phyloP scores from a whole-genome alignment of 2,888 invertebrate species.

The Poecilobothrus nobilitatus region DNA sequence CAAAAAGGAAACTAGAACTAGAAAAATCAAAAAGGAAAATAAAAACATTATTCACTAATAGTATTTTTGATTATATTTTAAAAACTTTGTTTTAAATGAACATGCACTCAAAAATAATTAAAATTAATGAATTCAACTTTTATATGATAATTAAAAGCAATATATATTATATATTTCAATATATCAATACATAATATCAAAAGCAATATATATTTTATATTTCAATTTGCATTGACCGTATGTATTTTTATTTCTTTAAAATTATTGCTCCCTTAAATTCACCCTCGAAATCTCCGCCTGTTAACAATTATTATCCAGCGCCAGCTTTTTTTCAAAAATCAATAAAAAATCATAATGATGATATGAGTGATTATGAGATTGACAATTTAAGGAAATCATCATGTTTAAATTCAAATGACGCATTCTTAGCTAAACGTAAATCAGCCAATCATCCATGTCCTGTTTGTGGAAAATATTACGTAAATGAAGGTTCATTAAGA shows the following conservation, averaged over 20 bases:
- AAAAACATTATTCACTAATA: no score
- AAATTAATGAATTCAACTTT: no score
- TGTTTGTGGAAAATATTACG: slow-evolving; percentile 91
- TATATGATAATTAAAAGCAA: no score
- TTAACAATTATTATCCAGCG: slow-evolving; percentile 11
- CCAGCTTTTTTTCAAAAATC: slow-evolving; percentile 24
- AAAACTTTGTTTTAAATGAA: no score
- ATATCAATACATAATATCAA: no score
- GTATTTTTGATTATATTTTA: no score
- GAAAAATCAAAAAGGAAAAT: no score
- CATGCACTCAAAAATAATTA: no score
- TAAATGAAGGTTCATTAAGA: slow-evolving; percentile 84
- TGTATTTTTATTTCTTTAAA: slow-evolving; percentile 22
- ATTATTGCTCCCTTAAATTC: slow-evolving; percentile 19
- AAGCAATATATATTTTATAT: no score
- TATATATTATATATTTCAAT: no score
- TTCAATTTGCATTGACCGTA: no score
- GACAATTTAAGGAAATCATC: background rate
- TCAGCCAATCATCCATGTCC: slow-evolving; percentile 93
- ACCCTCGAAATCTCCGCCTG: slow-evolving; percentile 17
- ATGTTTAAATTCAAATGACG: slow-evolving; percentile 47
- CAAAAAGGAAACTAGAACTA: no score
- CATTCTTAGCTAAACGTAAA: slow-evolving; percentile 86
- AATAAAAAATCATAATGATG: slow-evolving; percentile 12
- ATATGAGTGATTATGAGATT: background rate